Evolutionary conservation across 2,797 vertebrate species (phyloP).

Genomic region (Nannoperca obscura): DNA sequence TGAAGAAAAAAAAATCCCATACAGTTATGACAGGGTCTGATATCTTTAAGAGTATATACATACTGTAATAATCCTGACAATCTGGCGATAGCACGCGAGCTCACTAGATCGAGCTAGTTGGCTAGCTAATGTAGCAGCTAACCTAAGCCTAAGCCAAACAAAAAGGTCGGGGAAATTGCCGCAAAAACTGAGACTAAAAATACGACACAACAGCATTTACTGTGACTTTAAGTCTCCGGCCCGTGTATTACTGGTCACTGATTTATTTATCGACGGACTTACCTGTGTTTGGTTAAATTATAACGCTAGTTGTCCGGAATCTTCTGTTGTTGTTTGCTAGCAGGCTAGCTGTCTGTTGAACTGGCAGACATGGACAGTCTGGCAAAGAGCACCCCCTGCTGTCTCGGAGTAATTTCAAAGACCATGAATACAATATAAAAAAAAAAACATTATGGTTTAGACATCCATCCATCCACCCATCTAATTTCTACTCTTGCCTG

Average conservation of each 20-base stretch:
- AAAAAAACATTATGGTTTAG: too few species aligned
- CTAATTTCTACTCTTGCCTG: too few species aligned
- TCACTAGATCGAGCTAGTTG: conserved; percentile 39
- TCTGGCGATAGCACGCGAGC: conserved; percentile 41
- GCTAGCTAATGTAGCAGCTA: conserved; percentile 53
- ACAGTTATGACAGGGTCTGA: background rate
- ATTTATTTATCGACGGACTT: conserved; percentile 32
- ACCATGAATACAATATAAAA: background rate
- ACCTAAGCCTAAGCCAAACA: conserved; percentile 58
- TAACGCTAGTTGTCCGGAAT: conserved; percentile 60
- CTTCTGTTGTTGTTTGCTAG: conserved; percentile 81
- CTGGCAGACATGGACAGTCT: background rate
- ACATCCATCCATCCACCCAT: too few species aligned
- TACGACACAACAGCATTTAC: accelerated
- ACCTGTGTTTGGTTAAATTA: conserved; percentile 65
- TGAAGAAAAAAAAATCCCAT: background rate
- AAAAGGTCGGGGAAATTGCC: conserved; percentile 54
- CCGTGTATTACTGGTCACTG: accelerated
- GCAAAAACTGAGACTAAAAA: background rate
- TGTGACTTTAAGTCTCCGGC: background rate
- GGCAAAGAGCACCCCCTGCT: conserved; percentile 42
- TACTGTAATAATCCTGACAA: conserved; percentile 33
- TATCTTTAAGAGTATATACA: background rate
- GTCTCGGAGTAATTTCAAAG: conserved; percentile 42
- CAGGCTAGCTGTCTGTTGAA: conserved; percentile 54